These are phyloP conservation scores for Diadumene lineata DNA, from an alignment of 92 coral and sea anemone species.

Conservation along the genomic window DNA sequence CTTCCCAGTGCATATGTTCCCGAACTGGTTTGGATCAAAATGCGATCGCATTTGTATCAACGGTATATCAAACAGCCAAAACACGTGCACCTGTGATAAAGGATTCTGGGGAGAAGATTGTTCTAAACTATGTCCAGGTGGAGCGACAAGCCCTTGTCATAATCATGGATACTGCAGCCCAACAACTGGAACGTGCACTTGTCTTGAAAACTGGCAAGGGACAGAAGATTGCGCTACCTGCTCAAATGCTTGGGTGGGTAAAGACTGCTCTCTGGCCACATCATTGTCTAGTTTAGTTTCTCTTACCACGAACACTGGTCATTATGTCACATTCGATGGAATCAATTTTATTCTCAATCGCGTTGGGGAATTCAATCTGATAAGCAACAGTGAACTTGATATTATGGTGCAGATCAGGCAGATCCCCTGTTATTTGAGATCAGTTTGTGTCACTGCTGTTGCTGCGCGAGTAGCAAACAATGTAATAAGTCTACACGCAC, in stretches of 20 bases:
- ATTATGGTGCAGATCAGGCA: slow-evolving; percentile 53
- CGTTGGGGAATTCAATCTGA: slow-evolving; percentile 45
- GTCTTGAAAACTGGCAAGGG: slow-evolving; percentile 60
- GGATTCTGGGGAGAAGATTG: slow-evolving; percentile 69
- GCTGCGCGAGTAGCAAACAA: slow-evolving; percentile 45
- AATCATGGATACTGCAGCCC: slow-evolving; percentile 49
- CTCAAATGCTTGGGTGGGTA: slow-evolving; percentile 49
- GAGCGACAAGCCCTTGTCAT: slow-evolving; percentile 48
- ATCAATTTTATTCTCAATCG: slow-evolving; percentile 35
- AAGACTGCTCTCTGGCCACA: slow-evolving; percentile 60
- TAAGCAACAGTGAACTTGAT: slow-evolving; percentile 9
- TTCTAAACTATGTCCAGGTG: slow-evolving; percentile 61
- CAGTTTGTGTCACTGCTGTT: slow-evolving; percentile 58
- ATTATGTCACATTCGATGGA: slow-evolving; percentile 63
- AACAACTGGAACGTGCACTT: slow-evolving; percentile 43
- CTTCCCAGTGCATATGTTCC: slow-evolving; percentile 46
- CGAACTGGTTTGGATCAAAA: slow-evolving; percentile 52
- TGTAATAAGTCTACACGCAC: slow-evolving; percentile 49
- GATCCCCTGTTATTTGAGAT: slow-evolving; percentile 55
- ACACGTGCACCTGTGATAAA: slow-evolving; percentile 38
- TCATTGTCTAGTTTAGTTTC: slow-evolving; percentile 15
- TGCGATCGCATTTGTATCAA: slow-evolving; percentile 46
- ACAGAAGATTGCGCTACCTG: slow-evolving; percentile 41
- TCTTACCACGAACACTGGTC: slow-evolving; percentile 23
- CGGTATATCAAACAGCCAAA: slow-evolving; percentile 16